A percentile compares a stretch with the other conserved stretches of the same genome.
These are phyloP conservation scores for Sus scrofa DNA, from an alignment of 2,113 vertebrate species.

Conservation along the genomic window T2T-Sscrofa CM000814.6:110482501-110483000, in stretches of 20 bases:
- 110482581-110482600: background rate
- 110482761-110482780: background rate
- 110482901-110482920: slow-evolving; percentile 17
- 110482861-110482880: background rate
- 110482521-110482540: background rate
- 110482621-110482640: background rate
- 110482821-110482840: background rate
- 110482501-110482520: background rate
- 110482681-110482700: background rate
- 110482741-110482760: fast-evolving
- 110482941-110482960: slow-evolving; percentile 49
- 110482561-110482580: background rate
- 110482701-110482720: background rate
- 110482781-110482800: background rate
- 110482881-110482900: slow-evolving; percentile 11
- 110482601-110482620: background rate
- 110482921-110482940: slow-evolving; percentile 32
- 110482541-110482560: background rate
- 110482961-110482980: slow-evolving; percentile 46
- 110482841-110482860: background rate
- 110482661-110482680: background rate
- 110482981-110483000: slow-evolving; percentile 33
- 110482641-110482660: background rate
- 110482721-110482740: background rate
- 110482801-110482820: background rate